A percentile compares a stretch with the other conserved stretches of the same genome.
phyloP scores from a whole-genome alignment of 2,113 vertebrate species.

The Mungos mungo region DNA sequence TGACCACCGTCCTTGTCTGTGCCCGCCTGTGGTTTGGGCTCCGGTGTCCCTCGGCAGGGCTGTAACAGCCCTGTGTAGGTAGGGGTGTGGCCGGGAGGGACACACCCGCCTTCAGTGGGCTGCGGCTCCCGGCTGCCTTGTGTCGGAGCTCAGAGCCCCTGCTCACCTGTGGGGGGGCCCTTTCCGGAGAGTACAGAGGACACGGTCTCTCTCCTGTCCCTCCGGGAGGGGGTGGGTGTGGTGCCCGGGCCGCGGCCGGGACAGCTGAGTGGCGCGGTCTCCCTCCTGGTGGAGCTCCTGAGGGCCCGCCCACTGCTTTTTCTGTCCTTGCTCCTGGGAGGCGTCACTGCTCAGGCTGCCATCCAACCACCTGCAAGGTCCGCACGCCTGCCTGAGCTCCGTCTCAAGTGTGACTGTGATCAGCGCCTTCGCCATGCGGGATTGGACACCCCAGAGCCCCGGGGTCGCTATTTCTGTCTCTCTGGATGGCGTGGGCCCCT shows the following conservation, averaged over 20 bases:
- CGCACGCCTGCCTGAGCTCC: accelerated
- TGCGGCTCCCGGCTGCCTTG: too few relatives aligned
- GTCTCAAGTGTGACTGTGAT: accelerated
- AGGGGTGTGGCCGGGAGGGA: accelerated
- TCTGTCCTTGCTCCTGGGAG: accelerated
- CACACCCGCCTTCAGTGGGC: not conserved
- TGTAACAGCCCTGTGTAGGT: accelerated
- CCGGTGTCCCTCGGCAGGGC: accelerated
- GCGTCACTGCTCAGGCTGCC: not conserved
- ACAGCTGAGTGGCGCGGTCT: not conserved
- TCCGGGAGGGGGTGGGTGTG: accelerated
- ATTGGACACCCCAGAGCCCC: accelerated
- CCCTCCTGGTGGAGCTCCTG: accelerated
- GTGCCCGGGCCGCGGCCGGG: not conserved
- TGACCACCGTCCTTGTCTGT: accelerated
- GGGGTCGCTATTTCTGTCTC: not conserved
- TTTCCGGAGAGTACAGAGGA: not conserved
- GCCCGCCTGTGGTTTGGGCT: accelerated
- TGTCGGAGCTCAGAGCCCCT: not conserved
- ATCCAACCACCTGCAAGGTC: accelerated
- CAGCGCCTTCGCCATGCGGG: not conserved
- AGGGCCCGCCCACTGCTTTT: accelerated
- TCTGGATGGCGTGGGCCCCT: not conserved
- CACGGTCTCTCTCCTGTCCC: not conserved
- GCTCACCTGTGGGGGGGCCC: not conserved